Evolutionary conservation across 2,113 vertebrate genomes (phyloP), one percentile per base, ranked within the genome.

Genomic region (Bufo gargarizans): DNA sequence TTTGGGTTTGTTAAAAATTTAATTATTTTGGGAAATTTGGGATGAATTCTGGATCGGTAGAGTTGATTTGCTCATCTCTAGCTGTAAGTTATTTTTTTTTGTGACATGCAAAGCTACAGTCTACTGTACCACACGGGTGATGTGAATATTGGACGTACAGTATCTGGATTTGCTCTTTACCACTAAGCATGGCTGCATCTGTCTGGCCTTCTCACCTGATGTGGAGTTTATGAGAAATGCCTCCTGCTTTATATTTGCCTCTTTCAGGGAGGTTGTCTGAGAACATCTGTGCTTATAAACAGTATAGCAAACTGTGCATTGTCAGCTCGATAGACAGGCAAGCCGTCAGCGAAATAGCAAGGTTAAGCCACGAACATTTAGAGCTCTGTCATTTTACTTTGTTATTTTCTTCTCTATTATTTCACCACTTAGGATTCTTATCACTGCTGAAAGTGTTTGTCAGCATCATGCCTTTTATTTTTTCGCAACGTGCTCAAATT

Each of bases 251-350:
- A 59, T 13, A 3, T 58, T 6, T 80, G 59, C 20, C 22, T 80
- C 33, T 33, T 43, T 43, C 4, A 58, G 77, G 53, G n/a, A 33
- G 77, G 53, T 22, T n/a, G 19, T 79, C 16, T n/a, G 13, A 58
- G 55, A 80, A 14, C 53, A 78, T 80, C 53, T 43, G n/a, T 80
- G 55, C 59, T 56, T 78, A 78, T 22, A 78, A 33, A 55, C 77
- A 78, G 49, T 5, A n/a, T 22, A 22, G 59, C 11, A 43, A 11
- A 10, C 13, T 22, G 49, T 16, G n/a, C 20, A 13, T 14, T 80
- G 53, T 80, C 53, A 22, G 2, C 53, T n/a, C 0, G 22, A 80
- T 59, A 80, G 77, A 71, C 82, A 33, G 17, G 17, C 49, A 10
- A 69, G 43, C 77, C 16, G 43, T 79, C 50, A 56, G 10, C 17